Evolutionary conservation across 2,888 invertebrate genomes (phyloP).

Genomic region (Ennomos fuscantarius): DNA sequence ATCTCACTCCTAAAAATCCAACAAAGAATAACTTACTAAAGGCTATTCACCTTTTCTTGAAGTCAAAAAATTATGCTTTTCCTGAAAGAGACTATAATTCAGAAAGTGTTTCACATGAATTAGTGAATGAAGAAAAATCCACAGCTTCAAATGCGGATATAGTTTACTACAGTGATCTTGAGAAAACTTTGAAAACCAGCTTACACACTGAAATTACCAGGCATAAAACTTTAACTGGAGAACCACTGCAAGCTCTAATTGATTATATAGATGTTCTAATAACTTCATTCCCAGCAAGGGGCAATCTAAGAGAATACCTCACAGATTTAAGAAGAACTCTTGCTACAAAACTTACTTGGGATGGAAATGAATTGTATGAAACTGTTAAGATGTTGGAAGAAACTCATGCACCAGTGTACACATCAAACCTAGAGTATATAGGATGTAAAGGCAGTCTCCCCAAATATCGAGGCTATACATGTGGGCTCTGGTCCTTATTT

Average conservation of each 20-base stretch:
- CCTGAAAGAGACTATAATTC: constrained; percentile 53
- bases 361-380: constrained; percentile 86
- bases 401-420: constrained; percentile 83
- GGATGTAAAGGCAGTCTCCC: constrained; percentile 93
- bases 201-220: constrained; percentile 93
- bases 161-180: constrained; percentile 94
- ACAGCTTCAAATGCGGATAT: constrained; percentile 71
- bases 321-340: constrained; percentile 84
- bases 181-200: constrained; percentile 93
- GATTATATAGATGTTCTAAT: constrained; percentile 89
- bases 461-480: constrained; percentile 94
- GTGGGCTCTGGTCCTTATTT: constrained; percentile 97
- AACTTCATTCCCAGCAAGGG: constrained; percentile 92
- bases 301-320: constrained; percentile 88
- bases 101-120: constrained; percentile 34
- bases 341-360: constrained; percentile 75
- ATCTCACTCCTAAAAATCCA: constrained; percentile 68
- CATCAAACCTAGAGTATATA: constrained; percentile 86
- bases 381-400: constrained; percentile 83
- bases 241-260: constrained; percentile 89
- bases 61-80: constrained; percentile 73
- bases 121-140: constrained; percentile 45
- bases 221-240: constrained; percentile 88
- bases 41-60: constrained; percentile 83
- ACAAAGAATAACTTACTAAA: constrained; percentile 74